phyloP scores from a whole-genome alignment of 2,888 invertebrate species.

The Caenorhabditis sp. region DNA sequence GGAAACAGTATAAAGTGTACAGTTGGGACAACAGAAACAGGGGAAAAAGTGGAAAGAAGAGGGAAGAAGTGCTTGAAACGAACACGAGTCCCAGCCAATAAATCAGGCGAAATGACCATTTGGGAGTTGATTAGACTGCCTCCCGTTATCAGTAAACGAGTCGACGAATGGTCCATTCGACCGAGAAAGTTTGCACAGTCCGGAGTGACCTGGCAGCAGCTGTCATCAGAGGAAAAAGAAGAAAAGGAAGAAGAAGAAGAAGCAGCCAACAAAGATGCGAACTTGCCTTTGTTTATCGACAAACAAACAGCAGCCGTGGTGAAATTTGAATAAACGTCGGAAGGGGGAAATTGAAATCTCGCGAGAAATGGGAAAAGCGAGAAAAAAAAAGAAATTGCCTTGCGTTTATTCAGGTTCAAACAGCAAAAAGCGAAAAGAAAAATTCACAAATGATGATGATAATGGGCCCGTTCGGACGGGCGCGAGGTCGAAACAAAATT shows the following conservation, averaged over 20 bases:
- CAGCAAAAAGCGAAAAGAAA: slow-evolving; percentile 29
- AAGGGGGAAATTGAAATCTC: slow-evolving; percentile 3
- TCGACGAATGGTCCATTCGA: slow-evolving; percentile 41
- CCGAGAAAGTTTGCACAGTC: slow-evolving; percentile 40
- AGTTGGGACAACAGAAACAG: too few relatives aligned
- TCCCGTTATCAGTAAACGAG: slow-evolving; percentile 24
- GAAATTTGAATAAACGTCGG: slow-evolving; percentile 37
- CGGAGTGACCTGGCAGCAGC: slow-evolving; percentile 28
- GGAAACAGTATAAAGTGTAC: neutral
- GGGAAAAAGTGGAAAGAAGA: too few relatives aligned
- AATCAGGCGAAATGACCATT: too few relatives aligned
- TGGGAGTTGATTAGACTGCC: too few relatives aligned
- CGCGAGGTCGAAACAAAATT: neutral
- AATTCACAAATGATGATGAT: slow-evolving; percentile 20
- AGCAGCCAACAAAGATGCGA: slow-evolving; percentile 33
- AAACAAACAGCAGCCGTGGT: slow-evolving; percentile 36
- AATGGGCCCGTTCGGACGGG: neutral
- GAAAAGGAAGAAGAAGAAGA: slow-evolving; percentile 27
- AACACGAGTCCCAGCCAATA: too few relatives aligned
- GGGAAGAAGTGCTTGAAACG: too few relatives aligned
- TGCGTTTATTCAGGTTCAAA: slow-evolving; percentile 42
- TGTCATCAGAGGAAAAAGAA: slow-evolving; percentile 26
- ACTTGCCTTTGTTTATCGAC: slow-evolving; percentile 50
- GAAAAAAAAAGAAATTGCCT: slow-evolving; percentile 7
- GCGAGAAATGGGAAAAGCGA: neutral